Evolutionary conservation across 2,113 vertebrate genomes (phyloP), one percentile per base, ranked within the genome.

Genomic region (Elephas maximus): DNA sequence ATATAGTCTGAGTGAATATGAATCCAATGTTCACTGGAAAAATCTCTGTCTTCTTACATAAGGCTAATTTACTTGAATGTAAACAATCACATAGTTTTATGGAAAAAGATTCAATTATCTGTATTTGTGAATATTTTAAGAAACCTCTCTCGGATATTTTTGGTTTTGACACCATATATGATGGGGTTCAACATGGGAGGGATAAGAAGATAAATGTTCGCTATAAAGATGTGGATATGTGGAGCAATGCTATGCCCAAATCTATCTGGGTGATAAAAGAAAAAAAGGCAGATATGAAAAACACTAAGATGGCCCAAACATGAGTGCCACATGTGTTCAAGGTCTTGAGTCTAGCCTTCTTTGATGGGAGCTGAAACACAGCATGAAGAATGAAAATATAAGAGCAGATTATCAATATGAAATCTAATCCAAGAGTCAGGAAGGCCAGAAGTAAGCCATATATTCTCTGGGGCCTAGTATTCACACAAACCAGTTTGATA

Each of bases 181-280:
- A 94, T 76, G 24, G 78, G 24, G 2, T 94, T 89, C 67, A 65
- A 41, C 33, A 94, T 76, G 7, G 69, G 93, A 51, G 53, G 78
- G 15, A 83, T 74, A 74, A 89, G 69, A 76, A 94, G 67, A 24
- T 94, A 89, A n/a, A 89, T 76, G 21, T 89, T 89, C 33, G 67
- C 93, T 82, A 65, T 48, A 82, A 89, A 53, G 24, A 94, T 89
- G 18, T 65, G 67, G 53, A 82, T 41, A 12, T 82, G 30, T 48
- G 44, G 86, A 88, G 67, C 67, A 82, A 89, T 89, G 53, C 48
- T 69, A 15, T 82, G 53, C 6, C 67, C 67, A 94, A 94, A 89
- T 23, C 92, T 95, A 10, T n/a, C n/a, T 97, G 83, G 15, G 90
- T 88, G 23, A 97, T n/a, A 63, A 96, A 97, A 45, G 94, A 89